Base-by-base conservation (phyloP, 1,140 invertebrate genomes). In the Heterodera carotae region DNA sequence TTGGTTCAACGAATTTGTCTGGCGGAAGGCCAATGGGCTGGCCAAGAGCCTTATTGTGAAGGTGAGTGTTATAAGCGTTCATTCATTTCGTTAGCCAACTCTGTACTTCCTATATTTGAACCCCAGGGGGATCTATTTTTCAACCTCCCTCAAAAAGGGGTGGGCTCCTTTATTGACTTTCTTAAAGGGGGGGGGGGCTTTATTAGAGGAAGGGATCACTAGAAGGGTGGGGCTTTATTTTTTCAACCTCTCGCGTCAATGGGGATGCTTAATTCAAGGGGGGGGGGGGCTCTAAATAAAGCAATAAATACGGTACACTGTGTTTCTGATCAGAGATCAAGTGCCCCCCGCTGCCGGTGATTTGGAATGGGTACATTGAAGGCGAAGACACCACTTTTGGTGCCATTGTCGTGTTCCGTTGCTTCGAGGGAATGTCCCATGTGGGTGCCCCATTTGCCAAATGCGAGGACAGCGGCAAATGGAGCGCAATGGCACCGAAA, bases 311-410 rank as follows among this genome's bases (percentile, higher is more conserved):
- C n/a, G n/a, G n/a, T n/a, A n/a, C n/a, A n/a, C n/a, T n/a, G n/a
- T n/a, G n/a, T 43, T 27, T 22, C 27, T 29, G 79, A 81, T 59
- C 87, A 93, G 96, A 97, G 90, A 97, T 98, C 84, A 93, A 96
- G 89, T 98, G 96, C 88, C 93, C 94, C 2, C 91, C 92, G 81
- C 94, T 94, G 0, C 94, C 94, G 5, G 91, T 92, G 29, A 90
- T 98, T 1, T 94, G 93, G 90, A 97, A 98, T 87, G 96, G 96
- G 8, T 97, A 94, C 92, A 90, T 98, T 75, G 94, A 97, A 88
- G 95, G 95, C 83, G 91, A 91, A 18, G 94, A 94, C 29, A 96
- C 94, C 7, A 93, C 92, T 0, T 90, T 96, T 31, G 95, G 94
- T 0, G 92, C 94, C 0, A 94, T 93, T 56, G 92, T 97, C 75